A percentile compares a stretch with the other conserved stretches of the same genome.
Conservation (phyloP, 2,888 invertebrate species). For the Acleris laterana region DNA sequence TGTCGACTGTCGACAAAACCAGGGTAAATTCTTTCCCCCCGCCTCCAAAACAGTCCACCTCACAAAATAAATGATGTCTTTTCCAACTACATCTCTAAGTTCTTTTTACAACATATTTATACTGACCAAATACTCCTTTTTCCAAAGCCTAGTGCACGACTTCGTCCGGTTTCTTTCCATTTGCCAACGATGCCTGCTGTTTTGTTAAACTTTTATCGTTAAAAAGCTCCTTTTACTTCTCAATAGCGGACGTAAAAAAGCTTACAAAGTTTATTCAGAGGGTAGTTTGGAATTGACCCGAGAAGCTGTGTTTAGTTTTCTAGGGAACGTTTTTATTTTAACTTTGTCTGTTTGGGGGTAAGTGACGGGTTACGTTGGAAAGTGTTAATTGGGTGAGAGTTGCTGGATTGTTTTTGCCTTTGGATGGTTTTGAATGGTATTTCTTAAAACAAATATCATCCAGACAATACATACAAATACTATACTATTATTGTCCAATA, state of each 20-base stretch:
- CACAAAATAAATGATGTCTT: too few relatives aligned
- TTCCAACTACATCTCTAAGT: too few relatives aligned
- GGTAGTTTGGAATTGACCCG: conserved; percentile 12
- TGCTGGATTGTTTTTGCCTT: too few relatives aligned
- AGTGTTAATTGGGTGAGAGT: background rate
- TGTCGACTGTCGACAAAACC: too few relatives aligned
- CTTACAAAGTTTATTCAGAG: conserved; percentile 11
- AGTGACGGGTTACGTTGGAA: background rate
- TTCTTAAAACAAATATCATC: too few relatives aligned
- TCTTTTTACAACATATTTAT: background rate
- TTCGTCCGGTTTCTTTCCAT: background rate
- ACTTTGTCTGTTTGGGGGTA: background rate
- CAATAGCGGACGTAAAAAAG: background rate
- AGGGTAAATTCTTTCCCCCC: too few relatives aligned
- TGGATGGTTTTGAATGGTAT: too few relatives aligned
- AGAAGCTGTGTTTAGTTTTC: background rate
- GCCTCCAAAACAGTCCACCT: too few relatives aligned
- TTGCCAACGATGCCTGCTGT: background rate
- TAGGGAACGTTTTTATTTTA: background rate
- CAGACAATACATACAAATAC: too few relatives aligned
- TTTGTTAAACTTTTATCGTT: conserved; percentile 4
- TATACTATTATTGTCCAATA: too few relatives aligned
- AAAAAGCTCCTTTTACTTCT: conserved; percentile 6
- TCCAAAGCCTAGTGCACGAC: background rate
- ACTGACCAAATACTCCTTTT: background rate